Evolutionary conservation across 2,888 invertebrate genomes (phyloP).

Genomic region (Andrena bicolor): DNA sequence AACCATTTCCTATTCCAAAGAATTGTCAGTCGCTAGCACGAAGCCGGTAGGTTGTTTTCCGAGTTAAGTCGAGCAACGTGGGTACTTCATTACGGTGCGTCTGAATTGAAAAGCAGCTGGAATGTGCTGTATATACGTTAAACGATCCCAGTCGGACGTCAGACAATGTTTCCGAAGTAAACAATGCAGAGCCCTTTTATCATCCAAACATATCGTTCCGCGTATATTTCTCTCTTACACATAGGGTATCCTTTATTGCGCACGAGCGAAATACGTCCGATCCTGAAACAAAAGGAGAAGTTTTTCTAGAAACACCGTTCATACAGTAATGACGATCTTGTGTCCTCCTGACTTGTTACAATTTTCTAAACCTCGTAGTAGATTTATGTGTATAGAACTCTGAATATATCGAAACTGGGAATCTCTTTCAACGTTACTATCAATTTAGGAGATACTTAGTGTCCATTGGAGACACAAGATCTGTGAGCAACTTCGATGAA

Average conservation of each 20-base stretch:
- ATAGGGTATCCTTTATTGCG: constrained; percentile 74
- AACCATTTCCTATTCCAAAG: constrained; percentile 38
- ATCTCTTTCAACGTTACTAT: not conserved
- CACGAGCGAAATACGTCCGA: constrained; percentile 80
- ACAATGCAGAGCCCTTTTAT: constrained; percentile 72
- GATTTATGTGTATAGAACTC: too few species aligned
- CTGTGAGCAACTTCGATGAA: not conserved
- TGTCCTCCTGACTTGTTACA: constrained; percentile 19
- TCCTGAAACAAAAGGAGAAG: constrained; percentile 82
- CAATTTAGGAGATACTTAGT: not conserved
- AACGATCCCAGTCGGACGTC: constrained; percentile 73
- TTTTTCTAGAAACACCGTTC: constrained; percentile 19
- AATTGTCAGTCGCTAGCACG: constrained; percentile 52
- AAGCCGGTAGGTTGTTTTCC: constrained; percentile 35
- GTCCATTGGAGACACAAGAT: constrained; percentile 39
- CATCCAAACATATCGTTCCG: constrained; percentile 42
- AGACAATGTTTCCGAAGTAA: constrained; percentile 72
- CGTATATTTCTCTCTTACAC: constrained; percentile 50
- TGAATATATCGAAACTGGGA: not conserved
- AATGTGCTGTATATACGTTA: constrained; percentile 79
- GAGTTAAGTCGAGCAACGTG: constrained; percentile 62
- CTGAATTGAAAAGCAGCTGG: constrained; percentile 80
- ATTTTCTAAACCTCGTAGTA: too few species aligned
- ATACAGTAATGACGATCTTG: constrained; percentile 1
- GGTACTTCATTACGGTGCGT: constrained; percentile 54